Percentiles rank a stretch among this genome's conserved stretches.
phyloP scores from a whole-genome alignment of 2,888 invertebrate genomes.

The Hymenopus coronatus region DNA sequence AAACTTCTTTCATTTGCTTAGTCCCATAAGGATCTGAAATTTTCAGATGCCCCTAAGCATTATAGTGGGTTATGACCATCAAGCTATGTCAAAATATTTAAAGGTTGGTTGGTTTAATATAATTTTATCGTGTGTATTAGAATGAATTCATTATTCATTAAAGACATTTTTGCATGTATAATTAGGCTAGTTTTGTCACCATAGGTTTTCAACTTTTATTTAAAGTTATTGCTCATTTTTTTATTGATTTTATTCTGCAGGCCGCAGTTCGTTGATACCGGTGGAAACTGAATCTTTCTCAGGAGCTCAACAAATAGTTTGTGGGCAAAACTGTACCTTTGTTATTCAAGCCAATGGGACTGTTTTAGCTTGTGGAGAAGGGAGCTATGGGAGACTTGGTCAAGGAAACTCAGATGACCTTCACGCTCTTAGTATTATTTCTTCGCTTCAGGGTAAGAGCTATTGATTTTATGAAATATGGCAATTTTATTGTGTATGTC shows the following conservation, averaged over 20 bases:
- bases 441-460: slow-evolving; percentile 53
- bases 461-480: neutral
- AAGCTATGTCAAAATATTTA: too few species aligned
- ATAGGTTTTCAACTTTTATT: too few species aligned
- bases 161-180: too few species aligned
- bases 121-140: too few species aligned
- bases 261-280: slow-evolving; percentile 48
- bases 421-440: slow-evolving; percentile 56
- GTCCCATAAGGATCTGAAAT: too few species aligned
- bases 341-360: slow-evolving; percentile 60
- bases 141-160: too few species aligned
- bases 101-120: too few species aligned
- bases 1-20: too few species aligned
- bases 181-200: too few species aligned
- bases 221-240: too few species aligned
- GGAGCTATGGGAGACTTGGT: slow-evolving; percentile 61
- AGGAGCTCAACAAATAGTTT: slow-evolving; percentile 56
- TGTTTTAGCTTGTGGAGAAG: slow-evolving; percentile 63
- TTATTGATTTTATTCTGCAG: slow-evolving; percentile 20
- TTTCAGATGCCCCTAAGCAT: too few species aligned
- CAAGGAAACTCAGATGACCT: slow-evolving; percentile 64
- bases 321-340: slow-evolving; percentile 66
- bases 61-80: too few species aligned
- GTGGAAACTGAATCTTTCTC: slow-evolving; percentile 51
- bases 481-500: neutral